Evolutionary conservation across 1,140 invertebrate genomes (phyloP).

Genomic region (Brachionus calyciflorus): DNA sequence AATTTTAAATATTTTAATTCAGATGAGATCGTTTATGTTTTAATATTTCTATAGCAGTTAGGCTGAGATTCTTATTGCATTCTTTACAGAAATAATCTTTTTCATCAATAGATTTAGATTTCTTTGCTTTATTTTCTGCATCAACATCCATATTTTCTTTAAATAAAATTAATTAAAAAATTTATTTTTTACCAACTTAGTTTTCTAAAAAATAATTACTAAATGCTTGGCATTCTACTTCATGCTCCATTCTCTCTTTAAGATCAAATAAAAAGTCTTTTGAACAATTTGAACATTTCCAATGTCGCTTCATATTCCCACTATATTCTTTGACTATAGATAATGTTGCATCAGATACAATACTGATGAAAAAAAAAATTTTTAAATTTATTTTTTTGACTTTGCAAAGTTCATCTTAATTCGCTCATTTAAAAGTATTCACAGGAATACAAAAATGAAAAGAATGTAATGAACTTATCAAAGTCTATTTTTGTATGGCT

Average conservation of each 20-base stretch:
- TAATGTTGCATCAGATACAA: background rate
- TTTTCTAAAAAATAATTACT: background rate
- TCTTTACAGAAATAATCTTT: constrained; percentile 11
- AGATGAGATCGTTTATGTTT: constrained; percentile 20
- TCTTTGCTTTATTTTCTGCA: background rate
- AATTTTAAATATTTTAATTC: too few relatives aligned
- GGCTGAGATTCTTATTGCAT: constrained; percentile 4
- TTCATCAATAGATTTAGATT: background rate
- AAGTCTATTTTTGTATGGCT: too few relatives aligned
- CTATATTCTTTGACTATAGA: constrained; percentile 24
- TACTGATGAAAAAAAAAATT: background rate
- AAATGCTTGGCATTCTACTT: constrained; percentile 32
- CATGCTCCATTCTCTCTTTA: constrained; percentile 30
- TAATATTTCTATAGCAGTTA: constrained; percentile 42
- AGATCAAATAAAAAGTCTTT: constrained; percentile 17
- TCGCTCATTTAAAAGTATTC: too few relatives aligned
- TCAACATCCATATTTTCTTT: background rate
- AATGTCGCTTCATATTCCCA: constrained; percentile 20
- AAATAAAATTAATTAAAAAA: background rate
- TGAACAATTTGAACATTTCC: constrained; percentile 25
- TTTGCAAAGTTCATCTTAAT: too few relatives aligned
- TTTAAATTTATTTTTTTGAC: background rate
- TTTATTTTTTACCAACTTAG: background rate
- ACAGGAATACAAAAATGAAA: too few relatives aligned
- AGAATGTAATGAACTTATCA: too few relatives aligned